Conservation (phyloP, 1,140 invertebrate genomes). For the Drosophila serrata region DNA sequence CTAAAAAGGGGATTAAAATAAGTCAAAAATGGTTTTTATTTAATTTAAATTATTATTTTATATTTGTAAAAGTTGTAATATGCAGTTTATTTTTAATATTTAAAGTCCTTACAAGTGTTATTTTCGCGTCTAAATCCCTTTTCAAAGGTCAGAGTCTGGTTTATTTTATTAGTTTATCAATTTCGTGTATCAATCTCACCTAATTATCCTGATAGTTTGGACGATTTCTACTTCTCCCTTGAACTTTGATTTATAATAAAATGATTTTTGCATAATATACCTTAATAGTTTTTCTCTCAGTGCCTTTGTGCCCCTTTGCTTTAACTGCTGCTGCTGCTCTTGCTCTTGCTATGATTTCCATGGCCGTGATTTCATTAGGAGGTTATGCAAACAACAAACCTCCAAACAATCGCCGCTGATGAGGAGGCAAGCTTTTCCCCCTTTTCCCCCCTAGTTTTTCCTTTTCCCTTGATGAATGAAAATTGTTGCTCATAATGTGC, state of each 20-base stretch:
- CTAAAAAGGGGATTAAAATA: too few relatives aligned
- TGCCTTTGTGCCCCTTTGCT: not conserved
- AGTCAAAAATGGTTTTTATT: too few relatives aligned
- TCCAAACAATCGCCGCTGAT: conserved; percentile 35
- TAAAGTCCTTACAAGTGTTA: too few relatives aligned
- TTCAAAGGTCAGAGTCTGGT: too few relatives aligned
- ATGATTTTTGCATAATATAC: too few relatives aligned
- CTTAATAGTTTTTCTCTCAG: conserved; percentile 11
- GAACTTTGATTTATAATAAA: too few relatives aligned
- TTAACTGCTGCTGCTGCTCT: not conserved
- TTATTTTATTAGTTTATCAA: too few relatives aligned
- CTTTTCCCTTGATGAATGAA: conserved; percentile 63
- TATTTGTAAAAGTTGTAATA: not conserved
- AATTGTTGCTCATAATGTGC: conserved; percentile 51
- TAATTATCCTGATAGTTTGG: too few relatives aligned
- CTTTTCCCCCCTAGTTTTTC: not conserved
- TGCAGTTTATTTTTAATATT: not conserved
- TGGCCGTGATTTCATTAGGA: conserved; percentile 45
- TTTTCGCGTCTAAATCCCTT: too few relatives aligned
- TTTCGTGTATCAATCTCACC: too few relatives aligned
- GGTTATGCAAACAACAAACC: conserved; percentile 47
- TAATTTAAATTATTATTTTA: not conserved
- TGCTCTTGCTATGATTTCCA: conserved; percentile 34
- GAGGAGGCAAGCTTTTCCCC: conserved; percentile 17
- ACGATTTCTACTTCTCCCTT: too few relatives aligned